Evolutionary conservation across 1,140 invertebrate genomes (phyloP).

Genomic region (Oreohelix idahoensis): DNA sequence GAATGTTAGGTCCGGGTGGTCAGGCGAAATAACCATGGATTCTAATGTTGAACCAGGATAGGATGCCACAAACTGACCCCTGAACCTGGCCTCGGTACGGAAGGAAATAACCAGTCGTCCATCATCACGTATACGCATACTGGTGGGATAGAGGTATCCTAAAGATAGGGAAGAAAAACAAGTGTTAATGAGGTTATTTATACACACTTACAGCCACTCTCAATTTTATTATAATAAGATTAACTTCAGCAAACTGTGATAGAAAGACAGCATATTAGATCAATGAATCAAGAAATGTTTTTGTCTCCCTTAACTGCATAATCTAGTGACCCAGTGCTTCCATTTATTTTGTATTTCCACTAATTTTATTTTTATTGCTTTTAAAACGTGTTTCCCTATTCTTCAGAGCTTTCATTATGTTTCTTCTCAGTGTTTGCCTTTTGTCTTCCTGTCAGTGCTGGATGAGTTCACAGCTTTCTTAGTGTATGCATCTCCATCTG

Average conservation of each 20-base stretch:
- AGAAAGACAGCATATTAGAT: too few relatives aligned
- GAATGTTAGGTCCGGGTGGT: constrained; percentile 68
- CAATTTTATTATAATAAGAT: neutral
- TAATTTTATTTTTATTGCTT: too few relatives aligned
- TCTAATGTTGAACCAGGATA: constrained; percentile 54
- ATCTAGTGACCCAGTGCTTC: too few relatives aligned
- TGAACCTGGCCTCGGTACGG: constrained; percentile 69
- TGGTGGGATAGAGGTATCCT: constrained; percentile 70
- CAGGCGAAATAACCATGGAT: constrained; percentile 65
- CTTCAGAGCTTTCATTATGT: too few relatives aligned
- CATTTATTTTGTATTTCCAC: too few relatives aligned
- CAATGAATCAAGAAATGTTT: too few relatives aligned
- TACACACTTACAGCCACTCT: neutral
- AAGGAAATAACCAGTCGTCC: constrained; percentile 70
- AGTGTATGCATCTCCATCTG: too few relatives aligned
- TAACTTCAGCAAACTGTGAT: neutral
- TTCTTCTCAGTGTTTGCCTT: too few relatives aligned
- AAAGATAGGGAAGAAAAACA: constrained; percentile 21
- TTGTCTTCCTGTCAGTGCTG: too few relatives aligned
- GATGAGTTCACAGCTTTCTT: too few relatives aligned
- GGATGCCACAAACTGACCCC: constrained; percentile 69
- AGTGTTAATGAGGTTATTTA: neutral
- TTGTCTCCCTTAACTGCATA: too few relatives aligned
- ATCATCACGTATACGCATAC: constrained; percentile 71
- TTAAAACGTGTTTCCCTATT: too few relatives aligned